Base-by-base conservation (phyloP, 2,888 invertebrate species). In the Luffia ferchaultella region DNA sequence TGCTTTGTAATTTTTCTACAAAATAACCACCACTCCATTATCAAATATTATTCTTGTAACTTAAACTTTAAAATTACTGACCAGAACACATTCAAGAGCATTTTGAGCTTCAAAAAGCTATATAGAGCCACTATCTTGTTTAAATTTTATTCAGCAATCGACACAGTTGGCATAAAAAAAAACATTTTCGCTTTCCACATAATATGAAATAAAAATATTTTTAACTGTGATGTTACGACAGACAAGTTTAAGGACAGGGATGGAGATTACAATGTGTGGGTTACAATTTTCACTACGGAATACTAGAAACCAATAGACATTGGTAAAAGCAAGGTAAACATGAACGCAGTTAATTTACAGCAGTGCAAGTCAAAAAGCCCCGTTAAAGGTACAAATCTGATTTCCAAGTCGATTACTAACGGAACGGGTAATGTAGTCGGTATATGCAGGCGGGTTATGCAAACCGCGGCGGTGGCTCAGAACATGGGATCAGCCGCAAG, bases 381-480 rank as follows among this genome's bases (percentile, higher is more conserved):
- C 30, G 30, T 30, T 30, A 30, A 3, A 30, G 5, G 12, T n/a
- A 12, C 30, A 30, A 12, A 30, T 7, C 30, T 30, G 30, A 7
- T 3, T 7, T 30, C 12, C 30, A 7, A 30, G 30, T 12, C 30
- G 30, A 30, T 3, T 12, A 30, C 3, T 30, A 60, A 60, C 60
- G 59, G 65, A 51, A 56, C 49, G 30, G 12, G 46, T 55, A 63
- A 62, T 63, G 60, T 60, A 53, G 55, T 57, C 53, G 49, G 40
- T 55, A 49, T 54, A 49, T 52, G 58, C 57, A 57, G 50, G 58
- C 60, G 59, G 63, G 63, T 63, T 67, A 66, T 64, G 65, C 63
- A 63, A 64, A 63, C 53, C 54, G 50, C 52, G 50, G 57, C 58
- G 62, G 55, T 55, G 53, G 50, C 56, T 49, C 52, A 56, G 52